Conservation (phyloP, 1,140 invertebrate species). For the Hylaeus volcanicus region DNA sequence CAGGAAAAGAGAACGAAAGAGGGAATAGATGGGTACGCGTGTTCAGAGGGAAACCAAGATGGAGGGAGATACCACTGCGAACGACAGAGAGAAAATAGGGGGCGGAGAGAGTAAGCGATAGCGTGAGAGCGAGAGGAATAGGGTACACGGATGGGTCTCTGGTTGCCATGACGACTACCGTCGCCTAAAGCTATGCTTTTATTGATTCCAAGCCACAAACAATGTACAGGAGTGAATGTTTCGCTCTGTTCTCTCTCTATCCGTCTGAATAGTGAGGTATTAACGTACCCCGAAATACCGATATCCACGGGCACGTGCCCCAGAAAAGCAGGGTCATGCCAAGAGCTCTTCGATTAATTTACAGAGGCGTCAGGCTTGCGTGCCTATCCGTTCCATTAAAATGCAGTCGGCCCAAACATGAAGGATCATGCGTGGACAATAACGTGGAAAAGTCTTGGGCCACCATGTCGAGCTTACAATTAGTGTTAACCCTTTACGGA, state of each 20-base stretch:
- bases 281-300: slow-evolving; percentile 74
- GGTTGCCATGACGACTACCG: slow-evolving; percentile 77
- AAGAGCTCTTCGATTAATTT: slow-evolving; percentile 53
- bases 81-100: slow-evolving; percentile 3
- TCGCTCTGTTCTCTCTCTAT: slow-evolving; percentile 78
- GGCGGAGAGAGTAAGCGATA: not conserved
- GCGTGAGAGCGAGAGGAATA: slow-evolving; percentile 26
- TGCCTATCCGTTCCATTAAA: not conserved
- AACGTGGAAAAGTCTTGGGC: too few relatives aligned
- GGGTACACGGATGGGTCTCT: slow-evolving; percentile 76
- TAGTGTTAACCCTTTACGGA: too few relatives aligned
- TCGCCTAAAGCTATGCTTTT: slow-evolving; percentile 82
- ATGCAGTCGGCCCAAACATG: too few relatives aligned
- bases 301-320: slow-evolving; percentile 72
- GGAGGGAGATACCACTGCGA: slow-evolving; percentile 21
- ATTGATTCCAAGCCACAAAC: slow-evolving; percentile 81
- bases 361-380: not conserved
- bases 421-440: too few relatives aligned
- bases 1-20: slow-evolving; percentile 8
- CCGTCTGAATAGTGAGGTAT: slow-evolving; percentile 76
- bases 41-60: slow-evolving; percentile 42
- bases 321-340: slow-evolving; percentile 60
- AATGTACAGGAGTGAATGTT: slow-evolving; percentile 81
- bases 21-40: slow-evolving; percentile 32
- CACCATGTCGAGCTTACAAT: too few relatives aligned